These are phyloP conservation scores for Chesias legatella DNA, from an alignment of 2,888 invertebrate species.

Conservation along the genomic window DNA sequence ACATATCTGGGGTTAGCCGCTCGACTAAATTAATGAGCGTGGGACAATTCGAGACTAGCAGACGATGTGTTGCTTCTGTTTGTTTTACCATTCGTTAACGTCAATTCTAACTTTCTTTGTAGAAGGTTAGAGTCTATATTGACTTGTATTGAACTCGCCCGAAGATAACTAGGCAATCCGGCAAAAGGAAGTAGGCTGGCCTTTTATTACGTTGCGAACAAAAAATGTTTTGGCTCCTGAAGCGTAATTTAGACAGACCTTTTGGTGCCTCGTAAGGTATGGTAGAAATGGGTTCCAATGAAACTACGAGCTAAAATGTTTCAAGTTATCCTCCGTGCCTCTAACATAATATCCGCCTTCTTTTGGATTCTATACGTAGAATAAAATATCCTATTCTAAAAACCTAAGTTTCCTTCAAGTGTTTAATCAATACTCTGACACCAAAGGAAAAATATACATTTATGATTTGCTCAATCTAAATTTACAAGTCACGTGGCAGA, in stretches of 20 bases:
- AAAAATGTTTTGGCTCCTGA: slow-evolving; percentile 12
- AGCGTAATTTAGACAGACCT: slow-evolving; percentile 13
- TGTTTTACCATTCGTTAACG: slow-evolving; percentile 22
- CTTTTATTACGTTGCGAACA: slow-evolving; percentile 16
- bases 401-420: too few relatives aligned
- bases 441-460: background rate
- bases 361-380: background rate
- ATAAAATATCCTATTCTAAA: too few relatives aligned
- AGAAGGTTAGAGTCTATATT: slow-evolving; percentile 1
- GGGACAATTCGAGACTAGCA: slow-evolving; percentile 44
- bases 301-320: background rate
- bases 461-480: slow-evolving; percentile 8
- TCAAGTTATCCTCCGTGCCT: too few relatives aligned
- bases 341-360: too few relatives aligned
- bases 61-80: slow-evolving; percentile 45
- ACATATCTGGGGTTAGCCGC: slow-evolving; percentile 58
- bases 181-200: slow-evolving; percentile 9
- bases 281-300: background rate
- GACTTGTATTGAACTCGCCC: background rate
- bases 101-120: slow-evolving; percentile 4
- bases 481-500: slow-evolving; percentile 13
- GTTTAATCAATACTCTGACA: too few relatives aligned
- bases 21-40: slow-evolving; percentile 59
- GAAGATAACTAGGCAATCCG: slow-evolving; percentile 28
- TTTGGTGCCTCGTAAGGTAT: slow-evolving; percentile 10